A percentile compares a stretch with the other conserved stretches of the same genome.
phyloP scores from a whole-genome alignment of 2,113 vertebrate species.

The Rostratula benghalensis region DNA sequence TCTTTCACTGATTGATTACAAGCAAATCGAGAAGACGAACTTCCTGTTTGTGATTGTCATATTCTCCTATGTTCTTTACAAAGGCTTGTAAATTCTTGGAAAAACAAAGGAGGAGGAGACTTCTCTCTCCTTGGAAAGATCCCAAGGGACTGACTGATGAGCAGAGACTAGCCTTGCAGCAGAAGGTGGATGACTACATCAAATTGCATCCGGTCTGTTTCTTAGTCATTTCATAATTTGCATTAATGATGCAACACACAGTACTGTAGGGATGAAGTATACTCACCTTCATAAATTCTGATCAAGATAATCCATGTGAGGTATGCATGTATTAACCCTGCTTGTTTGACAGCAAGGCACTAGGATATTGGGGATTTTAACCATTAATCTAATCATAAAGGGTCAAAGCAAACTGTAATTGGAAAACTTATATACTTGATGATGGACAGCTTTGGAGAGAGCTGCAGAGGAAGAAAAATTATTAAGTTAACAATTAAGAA shows the following conservation, averaged over 20 bases:
- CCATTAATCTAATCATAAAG: slow-evolving; percentile 43
- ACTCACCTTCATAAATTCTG: slow-evolving; percentile 8
- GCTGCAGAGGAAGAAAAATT: slow-evolving; percentile 23
- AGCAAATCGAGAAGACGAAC: background rate
- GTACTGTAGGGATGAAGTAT: slow-evolving; percentile 27
- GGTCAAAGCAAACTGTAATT: slow-evolving; percentile 40
- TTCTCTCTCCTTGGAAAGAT: slow-evolving; percentile 74
- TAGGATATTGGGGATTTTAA: background rate
- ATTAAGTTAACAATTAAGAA: slow-evolving; percentile 22
- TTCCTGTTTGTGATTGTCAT: background rate
- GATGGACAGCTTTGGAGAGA: slow-evolving; percentile 16
- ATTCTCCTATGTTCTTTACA: background rate
- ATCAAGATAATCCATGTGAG: slow-evolving; percentile 12
- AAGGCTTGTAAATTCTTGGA: slow-evolving; percentile 86
- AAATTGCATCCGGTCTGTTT: slow-evolving; percentile 81
- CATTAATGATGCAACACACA: slow-evolving; percentile 36
- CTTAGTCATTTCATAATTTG: slow-evolving; percentile 42
- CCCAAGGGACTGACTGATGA: slow-evolving; percentile 81
- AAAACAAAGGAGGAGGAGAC: slow-evolving; percentile 67
- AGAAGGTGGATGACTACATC: slow-evolving; percentile 84
- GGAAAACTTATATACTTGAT: slow-evolving; percentile 3
- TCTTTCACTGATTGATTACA: background rate
- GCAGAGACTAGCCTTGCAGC: slow-evolving; percentile 80
- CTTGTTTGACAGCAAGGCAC: background rate
- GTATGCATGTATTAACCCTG: background rate